phyloP scores from a whole-genome alignment of 2,888 invertebrate species.

The Cantharis flavilabris region DNA sequence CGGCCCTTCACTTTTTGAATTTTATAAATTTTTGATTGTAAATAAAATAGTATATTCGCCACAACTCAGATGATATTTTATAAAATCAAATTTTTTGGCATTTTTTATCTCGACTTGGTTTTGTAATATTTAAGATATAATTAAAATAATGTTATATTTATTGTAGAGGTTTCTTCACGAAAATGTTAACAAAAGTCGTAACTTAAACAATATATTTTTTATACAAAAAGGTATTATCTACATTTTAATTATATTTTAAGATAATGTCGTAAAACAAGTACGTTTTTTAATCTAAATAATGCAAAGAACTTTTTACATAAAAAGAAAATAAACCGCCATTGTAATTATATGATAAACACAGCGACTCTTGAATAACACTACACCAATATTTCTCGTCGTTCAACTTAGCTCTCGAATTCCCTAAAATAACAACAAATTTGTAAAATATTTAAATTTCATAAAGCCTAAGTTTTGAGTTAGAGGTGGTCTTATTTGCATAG shows the following conservation, averaged over 20 bases:
- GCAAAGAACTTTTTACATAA: background rate
- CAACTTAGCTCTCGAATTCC: slow-evolving; percentile 24
- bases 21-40: too few relatives aligned
- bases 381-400: background rate
- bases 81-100: too few relatives aligned
- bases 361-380: background rate
- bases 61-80: too few relatives aligned
- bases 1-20: too few relatives aligned
- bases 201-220: background rate
- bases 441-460: slow-evolving; percentile 41
- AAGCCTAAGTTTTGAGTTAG: slow-evolving; percentile 32
- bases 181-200: background rate
- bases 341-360: background rate
- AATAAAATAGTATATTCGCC: too few relatives aligned
- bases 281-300: background rate
- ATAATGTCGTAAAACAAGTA: background rate
- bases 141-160: background rate
- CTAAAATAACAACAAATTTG: slow-evolving; percentile 40
- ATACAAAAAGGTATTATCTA: background rate
- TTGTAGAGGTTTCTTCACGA: background rate
- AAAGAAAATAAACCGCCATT: background rate
- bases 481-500: slow-evolving; percentile 39
- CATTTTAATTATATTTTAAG: background rate
- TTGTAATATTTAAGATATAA: background rate
- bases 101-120: background rate